Evolutionary conservation across 2,888 invertebrate genomes (phyloP), one percentile per base, ranked within the genome.

Genomic region (Habrosyne pyritoides): DNA sequence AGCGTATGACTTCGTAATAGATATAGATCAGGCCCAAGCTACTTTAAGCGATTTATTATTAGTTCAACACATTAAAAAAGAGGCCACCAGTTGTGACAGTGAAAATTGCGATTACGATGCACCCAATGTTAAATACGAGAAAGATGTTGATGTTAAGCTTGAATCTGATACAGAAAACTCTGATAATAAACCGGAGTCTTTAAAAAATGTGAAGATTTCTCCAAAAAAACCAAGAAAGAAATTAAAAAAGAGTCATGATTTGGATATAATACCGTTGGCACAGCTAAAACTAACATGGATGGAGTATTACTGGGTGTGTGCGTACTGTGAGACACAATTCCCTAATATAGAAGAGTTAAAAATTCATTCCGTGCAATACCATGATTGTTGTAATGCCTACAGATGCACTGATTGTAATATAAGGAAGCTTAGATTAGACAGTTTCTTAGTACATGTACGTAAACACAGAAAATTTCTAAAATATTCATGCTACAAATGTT

Each of bases 341-440:
- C 62, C 76, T 0, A 76, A 63, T 0, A 57, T 84, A 2, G 75
- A 83, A 0, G 88, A 88, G 36, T 77, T 95, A 18, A 89, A 93
- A 55, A 84, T 85, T 6, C 95, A 96, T 78, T 94, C 94, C 26
- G 88, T 93, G 63, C 85, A 89, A 42, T 90, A 91, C 54, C 95
- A 95, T 68, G 92, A 93, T 56, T 93, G 94, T 60, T 92, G 94
- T 52, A 93, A 94, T 14, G 93, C 94, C 47, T 95, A 94, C 71
- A 90, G 93, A 70, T 96, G 96, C 71, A 93, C 93, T 0, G 94
- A 95, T 67, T 96, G 96, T 65, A 85, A 86, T 48, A 64, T 69
- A 0, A 75, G 81, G 2, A 89, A 83, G 54, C 55, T 84, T 42
- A 57, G 71, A 10, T 66, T 89, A 0, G 79, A 87, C 21, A 75